Conservation (phyloP, 2,797 vertebrate species). For the Parauchenoglanis ngamensis region DNA sequence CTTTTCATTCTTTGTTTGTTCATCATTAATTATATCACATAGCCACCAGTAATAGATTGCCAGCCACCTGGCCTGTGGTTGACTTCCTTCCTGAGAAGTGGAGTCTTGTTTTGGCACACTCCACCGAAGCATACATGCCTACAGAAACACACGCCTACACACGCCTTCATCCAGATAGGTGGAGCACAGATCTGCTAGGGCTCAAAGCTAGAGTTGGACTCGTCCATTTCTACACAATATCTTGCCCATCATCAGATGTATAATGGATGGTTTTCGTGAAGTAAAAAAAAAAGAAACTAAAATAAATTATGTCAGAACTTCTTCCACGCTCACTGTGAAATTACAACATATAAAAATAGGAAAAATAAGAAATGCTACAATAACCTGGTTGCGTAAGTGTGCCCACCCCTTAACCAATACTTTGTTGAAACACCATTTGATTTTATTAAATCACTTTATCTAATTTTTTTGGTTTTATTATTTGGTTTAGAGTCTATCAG, state of each 20-base stretch:
- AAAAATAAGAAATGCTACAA: too few species aligned
- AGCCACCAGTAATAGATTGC: neutral
- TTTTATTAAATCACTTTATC: too few species aligned
- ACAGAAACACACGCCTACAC: neutral
- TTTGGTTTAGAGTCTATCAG: too few species aligned
- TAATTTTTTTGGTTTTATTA: too few species aligned
- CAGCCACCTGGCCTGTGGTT: neutral
- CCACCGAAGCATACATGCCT: neutral
- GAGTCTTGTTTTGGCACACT: neutral
- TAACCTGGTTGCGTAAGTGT: too few species aligned
- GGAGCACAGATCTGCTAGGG: neutral
- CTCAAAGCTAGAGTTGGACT: neutral
- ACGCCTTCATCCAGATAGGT: neutral
- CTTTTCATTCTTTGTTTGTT: neutral
- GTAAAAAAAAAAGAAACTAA: too few species aligned
- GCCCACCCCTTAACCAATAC: too few species aligned
- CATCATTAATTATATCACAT: neutral
- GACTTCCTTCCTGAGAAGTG: neutral
- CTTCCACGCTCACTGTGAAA: too few species aligned
- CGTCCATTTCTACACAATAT: neutral
- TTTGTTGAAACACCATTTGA: too few species aligned
- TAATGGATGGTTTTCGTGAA: too few species aligned
- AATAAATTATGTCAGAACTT: too few species aligned
- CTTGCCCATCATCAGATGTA: neutral
- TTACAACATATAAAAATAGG: too few species aligned